Evolutionary conservation across 2,888 invertebrate species (phyloP).

Genomic region (Euclidia mi): DNA sequence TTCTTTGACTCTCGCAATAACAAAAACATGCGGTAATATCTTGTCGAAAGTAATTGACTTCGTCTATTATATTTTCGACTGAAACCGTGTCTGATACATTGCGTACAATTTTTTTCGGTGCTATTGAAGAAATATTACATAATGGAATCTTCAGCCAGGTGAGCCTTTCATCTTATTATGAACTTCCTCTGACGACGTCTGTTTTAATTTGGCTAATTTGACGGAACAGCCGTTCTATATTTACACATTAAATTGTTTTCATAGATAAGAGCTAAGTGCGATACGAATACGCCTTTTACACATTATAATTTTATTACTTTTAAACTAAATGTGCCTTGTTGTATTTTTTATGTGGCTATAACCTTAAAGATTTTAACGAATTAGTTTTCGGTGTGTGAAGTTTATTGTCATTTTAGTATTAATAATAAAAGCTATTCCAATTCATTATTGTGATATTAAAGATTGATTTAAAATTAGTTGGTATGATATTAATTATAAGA

Average conservation of each 20-base stretch:
- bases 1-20: conserved; percentile 53
- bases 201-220: conserved; percentile 64
- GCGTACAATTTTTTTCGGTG: conserved; percentile 24
- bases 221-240: conserved; percentile 17
- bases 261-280: not conserved
- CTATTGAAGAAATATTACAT: conserved; percentile 79
- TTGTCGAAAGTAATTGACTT: conserved; percentile 32
- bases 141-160: conserved; percentile 78
- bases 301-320: too few species aligned
- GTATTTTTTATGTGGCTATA: not conserved
- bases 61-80: conserved; percentile 6
- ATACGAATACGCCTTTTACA: not conserved
- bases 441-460: too few species aligned
- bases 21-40: conserved; percentile 76
- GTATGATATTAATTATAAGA: too few species aligned
- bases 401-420: too few species aligned
- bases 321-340: too few species aligned
- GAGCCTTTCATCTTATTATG: conserved; percentile 61
- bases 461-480: too few species aligned
- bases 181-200: conserved; percentile 58
- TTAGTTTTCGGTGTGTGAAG: too few species aligned
- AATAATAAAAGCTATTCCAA: too few species aligned
- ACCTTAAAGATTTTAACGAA: too few species aligned
- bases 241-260: not conserved
- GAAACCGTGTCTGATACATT: conserved; percentile 14